Evolutionary conservation across 2,113 vertebrate species (phyloP).

Genomic region (Galeopterus variegatus): DNA sequence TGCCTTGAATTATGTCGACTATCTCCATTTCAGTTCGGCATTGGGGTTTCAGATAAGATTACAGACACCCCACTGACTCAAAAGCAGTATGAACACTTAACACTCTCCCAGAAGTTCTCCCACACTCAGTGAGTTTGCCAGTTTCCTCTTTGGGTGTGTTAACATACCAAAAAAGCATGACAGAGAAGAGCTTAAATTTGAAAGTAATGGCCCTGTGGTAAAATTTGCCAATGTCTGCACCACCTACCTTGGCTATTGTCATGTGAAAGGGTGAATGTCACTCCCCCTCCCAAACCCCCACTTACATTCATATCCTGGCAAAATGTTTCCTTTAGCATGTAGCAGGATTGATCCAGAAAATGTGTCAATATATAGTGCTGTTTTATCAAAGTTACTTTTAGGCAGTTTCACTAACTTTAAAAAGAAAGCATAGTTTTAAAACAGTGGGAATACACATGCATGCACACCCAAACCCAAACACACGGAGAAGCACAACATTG

Average conservation of each 20-base stretch:
- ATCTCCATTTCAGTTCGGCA: neutral
- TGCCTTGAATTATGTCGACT: constrained; percentile 5
- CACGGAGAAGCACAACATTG: neutral
- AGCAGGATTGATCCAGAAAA: constrained; percentile 18
- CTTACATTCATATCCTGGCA: neutral
- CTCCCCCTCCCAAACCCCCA: neutral
- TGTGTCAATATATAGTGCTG: neutral
- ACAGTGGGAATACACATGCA: neutral
- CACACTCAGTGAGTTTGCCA: neutral
- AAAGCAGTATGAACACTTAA: constrained; percentile 41
- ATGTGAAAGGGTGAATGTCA: neutral
- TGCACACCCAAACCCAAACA: neutral
- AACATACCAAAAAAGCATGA: constrained; percentile 39
- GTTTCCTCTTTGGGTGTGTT: neutral
- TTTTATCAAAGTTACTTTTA: constrained; percentile 35
- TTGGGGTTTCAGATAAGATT: constrained; percentile 3
- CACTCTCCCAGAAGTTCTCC: constrained; percentile 40
- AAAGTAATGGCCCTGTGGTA: constrained; percentile 36
- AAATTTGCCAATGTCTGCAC: neutral
- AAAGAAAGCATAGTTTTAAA: constrained; percentile 9
- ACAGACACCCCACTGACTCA: neutral
- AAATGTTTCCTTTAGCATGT: neutral
- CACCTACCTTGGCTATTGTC: constrained; percentile 61
- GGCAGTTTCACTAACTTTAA: constrained; percentile 45
- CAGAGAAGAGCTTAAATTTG: constrained; percentile 41